phyloP scores from a whole-genome alignment of 2,888 invertebrate genomes.

The Miltochrista miniata region DNA sequence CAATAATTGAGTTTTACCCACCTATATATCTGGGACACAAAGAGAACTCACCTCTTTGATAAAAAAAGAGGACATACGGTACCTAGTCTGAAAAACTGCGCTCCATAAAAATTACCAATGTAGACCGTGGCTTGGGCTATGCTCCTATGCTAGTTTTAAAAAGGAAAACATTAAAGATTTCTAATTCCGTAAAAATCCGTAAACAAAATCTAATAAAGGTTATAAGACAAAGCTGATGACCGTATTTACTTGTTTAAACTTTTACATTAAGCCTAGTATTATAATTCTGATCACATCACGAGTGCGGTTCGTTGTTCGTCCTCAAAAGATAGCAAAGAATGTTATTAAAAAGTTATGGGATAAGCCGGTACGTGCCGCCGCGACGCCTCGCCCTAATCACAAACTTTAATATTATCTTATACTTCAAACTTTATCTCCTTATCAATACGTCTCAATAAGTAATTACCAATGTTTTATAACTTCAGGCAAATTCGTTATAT shows the following conservation, averaged over 20 bases:
- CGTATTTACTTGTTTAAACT: constrained; percentile 60
- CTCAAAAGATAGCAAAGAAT: constrained; percentile 71
- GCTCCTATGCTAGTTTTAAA: too few species aligned
- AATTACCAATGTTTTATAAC: constrained; percentile 17
- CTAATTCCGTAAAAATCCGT: constrained; percentile 1
- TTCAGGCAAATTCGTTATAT: constrained; percentile 9
- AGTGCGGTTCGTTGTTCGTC: constrained; percentile 66
- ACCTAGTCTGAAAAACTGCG: too few species aligned
- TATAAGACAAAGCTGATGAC: constrained; percentile 16
- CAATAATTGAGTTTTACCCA: constrained; percentile 3
- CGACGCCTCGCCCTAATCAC: constrained; percentile 62
- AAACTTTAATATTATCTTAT: constrained; percentile 76
- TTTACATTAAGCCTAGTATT: constrained; percentile 60
- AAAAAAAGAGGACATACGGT: too few species aligned
- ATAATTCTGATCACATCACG: constrained; percentile 69
- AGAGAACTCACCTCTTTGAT: too few species aligned
- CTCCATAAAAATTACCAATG: too few species aligned
- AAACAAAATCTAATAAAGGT: constrained; percentile 13
- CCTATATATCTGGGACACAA: too few species aligned
- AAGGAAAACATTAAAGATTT: too few species aligned
- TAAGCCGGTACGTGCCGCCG: constrained; percentile 69
- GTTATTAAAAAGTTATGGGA: constrained; percentile 82
- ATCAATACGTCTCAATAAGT: constrained; percentile 24
- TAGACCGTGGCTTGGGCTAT: too few species aligned
- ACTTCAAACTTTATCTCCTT: constrained; percentile 44